Percentiles rank a stretch among this genome's conserved stretches.
Evolutionary conservation across 1,140 invertebrate species (phyloP).

Genomic region (Philopotamus ludificatus): DNA sequence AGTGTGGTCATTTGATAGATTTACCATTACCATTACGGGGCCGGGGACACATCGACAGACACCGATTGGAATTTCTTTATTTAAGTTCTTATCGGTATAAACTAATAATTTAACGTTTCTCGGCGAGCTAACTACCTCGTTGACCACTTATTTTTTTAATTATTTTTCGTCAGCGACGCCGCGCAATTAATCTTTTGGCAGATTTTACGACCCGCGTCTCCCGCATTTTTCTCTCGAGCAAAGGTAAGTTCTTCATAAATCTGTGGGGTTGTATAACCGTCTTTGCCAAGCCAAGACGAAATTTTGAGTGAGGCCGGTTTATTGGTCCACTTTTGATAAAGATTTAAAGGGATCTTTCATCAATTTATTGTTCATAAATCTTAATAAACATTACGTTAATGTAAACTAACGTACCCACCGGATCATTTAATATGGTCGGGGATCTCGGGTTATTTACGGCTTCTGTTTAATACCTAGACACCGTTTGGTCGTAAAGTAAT

Average conservation of each 20-base stretch:
- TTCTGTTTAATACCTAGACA: constrained; percentile 30
- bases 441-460: constrained; percentile 26
- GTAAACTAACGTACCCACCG: not conserved
- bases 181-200: no score
- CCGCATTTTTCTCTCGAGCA: not conserved
- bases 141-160: not conserved
- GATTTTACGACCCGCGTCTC: no score
- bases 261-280: not conserved
- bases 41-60: no score
- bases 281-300: not conserved
- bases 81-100: not conserved
- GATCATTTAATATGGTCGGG: constrained; percentile 11
- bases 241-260: not conserved
- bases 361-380: constrained; percentile 30
- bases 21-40: not conserved
- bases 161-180: not conserved
- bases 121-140: not conserved
- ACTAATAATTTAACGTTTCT: not conserved
- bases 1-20: not conserved
- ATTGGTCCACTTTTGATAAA: constrained; percentile 23
- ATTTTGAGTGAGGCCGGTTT: constrained; percentile 1
- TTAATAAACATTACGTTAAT: constrained; percentile 23
- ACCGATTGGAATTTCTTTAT: not conserved
- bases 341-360: constrained; percentile 25
- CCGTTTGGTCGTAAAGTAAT: no score